A percentile compares a stretch with the other conserved stretches of the same genome.
phyloP scores from a whole-genome alignment of 2,888 invertebrate species.

The Trachelus tabidus region DNA sequence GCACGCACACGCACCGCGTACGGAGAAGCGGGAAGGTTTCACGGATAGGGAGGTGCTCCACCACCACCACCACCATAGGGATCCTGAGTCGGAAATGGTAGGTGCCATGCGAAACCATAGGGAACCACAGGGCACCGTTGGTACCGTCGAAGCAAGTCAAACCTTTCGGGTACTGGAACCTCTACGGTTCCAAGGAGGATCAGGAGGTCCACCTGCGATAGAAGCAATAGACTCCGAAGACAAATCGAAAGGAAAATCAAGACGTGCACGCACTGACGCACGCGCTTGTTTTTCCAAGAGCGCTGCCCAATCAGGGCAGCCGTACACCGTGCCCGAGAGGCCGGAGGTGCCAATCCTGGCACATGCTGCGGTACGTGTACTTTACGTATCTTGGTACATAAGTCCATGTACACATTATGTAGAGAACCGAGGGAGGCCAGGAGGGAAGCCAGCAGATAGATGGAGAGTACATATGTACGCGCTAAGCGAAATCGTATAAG shows the following conservation, averaged over 20 bases:
- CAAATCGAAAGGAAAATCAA: not conserved
- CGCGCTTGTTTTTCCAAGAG: not conserved
- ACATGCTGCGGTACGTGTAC: not conserved
- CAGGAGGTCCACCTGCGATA: not conserved
- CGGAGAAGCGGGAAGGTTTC: not conserved
- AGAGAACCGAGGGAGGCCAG: not conserved
- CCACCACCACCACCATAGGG: too few relatives aligned
- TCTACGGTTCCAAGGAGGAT: not conserved
- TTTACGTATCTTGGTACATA: not conserved
- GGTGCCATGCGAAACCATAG: not conserved
- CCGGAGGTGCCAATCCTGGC: not conserved
- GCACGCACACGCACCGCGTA: constrained; percentile 16
- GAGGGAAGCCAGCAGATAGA: not conserved
- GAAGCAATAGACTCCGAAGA: not conserved
- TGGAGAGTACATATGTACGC: not conserved
- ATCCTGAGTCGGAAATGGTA: not conserved
- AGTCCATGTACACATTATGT: not conserved
- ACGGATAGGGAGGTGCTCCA: not conserved
- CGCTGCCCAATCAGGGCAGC: not conserved
- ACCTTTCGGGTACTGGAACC: not conserved
- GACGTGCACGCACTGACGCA: not conserved
- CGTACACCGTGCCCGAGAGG: too few relatives aligned
- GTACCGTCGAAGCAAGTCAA: not conserved
- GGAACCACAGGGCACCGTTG: not conserved
- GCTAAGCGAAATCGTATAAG: not conserved